These are phyloP conservation scores for Chionomys nivalis DNA, from an alignment of 2,113 vertebrate genomes.

Conservation along the genomic window DNA sequence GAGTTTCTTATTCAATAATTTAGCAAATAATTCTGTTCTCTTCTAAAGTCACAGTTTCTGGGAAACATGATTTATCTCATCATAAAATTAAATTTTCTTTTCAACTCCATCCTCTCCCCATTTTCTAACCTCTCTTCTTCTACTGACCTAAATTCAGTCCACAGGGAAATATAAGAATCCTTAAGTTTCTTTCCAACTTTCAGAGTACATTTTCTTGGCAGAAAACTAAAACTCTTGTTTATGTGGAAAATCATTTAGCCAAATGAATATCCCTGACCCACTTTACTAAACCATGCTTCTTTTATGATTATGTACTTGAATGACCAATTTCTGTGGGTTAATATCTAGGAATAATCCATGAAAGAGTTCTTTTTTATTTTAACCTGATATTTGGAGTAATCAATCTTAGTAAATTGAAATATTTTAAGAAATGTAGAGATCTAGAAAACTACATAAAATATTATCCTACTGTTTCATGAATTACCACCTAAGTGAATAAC, in stretches of 20 bases:
- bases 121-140: not conserved
- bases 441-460: constrained; percentile 6
- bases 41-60: not conserved
- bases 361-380: not conserved
- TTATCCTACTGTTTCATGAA: not conserved
- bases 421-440: not conserved
- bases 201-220: constrained; percentile 70
- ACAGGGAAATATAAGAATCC: constrained; percentile 57
- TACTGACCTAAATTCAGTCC: constrained; percentile 61
- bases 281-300: not conserved
- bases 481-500: not conserved
- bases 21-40: not conserved
- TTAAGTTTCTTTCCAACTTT: constrained; percentile 65
- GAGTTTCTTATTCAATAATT: constrained; percentile 19
- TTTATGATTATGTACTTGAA: constrained; percentile 25
- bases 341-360: constrained; percentile 4
- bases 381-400: not conserved
- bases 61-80: constrained; percentile 14
- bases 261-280: constrained; percentile 61
- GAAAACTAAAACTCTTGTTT: constrained; percentile 53
- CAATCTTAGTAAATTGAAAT: not conserved
- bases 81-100: constrained; percentile 31
- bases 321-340: constrained; percentile 32
- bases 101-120: not conserved
- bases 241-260: constrained; percentile 59